Conservation (phyloP, 2,888 invertebrate species). For the Melikaiella ostensackeni region DNA sequence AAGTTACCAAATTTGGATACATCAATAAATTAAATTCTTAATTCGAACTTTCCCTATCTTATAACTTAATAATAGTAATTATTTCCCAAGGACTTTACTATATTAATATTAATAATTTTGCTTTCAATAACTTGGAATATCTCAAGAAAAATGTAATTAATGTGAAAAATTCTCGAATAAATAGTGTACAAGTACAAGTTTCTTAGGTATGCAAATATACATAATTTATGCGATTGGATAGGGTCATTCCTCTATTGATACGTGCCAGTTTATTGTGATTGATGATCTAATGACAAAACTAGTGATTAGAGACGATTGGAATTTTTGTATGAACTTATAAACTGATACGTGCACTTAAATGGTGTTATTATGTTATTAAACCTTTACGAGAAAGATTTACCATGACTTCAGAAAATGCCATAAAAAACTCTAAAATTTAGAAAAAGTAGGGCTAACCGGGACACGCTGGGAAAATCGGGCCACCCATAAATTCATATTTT, state of each 20-base stretch:
- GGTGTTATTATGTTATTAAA: conserved; percentile 3
- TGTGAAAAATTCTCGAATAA: background rate
- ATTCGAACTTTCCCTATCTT: background rate
- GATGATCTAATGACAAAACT: conserved; percentile 13
- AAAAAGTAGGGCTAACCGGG: too few species aligned
- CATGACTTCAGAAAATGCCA: background rate
- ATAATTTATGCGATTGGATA: background rate
- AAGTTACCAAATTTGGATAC: background rate
- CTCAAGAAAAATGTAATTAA: background rate
- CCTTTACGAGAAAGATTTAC: background rate
- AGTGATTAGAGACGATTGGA: background rate
- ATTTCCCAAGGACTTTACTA: background rate
- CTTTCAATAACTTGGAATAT: background rate
- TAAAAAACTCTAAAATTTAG: background rate
- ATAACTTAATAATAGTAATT: background rate
- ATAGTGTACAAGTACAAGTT: background rate
- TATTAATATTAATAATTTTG: background rate
- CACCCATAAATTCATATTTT: too few species aligned
- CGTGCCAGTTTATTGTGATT: background rate
- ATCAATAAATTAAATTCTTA: background rate
- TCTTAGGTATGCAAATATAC: background rate
- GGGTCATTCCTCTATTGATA: background rate
- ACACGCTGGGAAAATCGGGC: too few species aligned
- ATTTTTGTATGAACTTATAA: background rate
- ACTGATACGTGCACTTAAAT: conserved; percentile 11